A percentile compares a stretch with the other conserved stretches of the same genome.
Conservation (phyloP, 2,888 invertebrate genomes). For the Noctua janthe region DNA sequence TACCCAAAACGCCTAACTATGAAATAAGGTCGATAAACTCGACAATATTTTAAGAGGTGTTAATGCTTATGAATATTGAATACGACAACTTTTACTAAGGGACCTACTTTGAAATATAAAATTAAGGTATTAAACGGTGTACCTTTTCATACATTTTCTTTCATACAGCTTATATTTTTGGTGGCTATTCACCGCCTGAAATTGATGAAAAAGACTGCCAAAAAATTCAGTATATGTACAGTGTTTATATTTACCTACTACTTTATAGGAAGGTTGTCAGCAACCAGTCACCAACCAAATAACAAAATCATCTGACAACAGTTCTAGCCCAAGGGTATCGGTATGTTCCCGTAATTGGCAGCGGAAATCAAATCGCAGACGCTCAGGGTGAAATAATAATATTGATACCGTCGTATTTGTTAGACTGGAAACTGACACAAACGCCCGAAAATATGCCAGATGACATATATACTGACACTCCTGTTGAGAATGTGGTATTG, state of each 20-base stretch:
- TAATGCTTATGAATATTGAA: conserved; percentile 11
- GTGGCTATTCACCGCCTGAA: not conserved
- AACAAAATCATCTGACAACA: not conserved
- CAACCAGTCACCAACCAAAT: not conserved
- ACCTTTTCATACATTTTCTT: not conserved
- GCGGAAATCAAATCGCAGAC: conserved; percentile 25
- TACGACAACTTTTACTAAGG: conserved; percentile 2
- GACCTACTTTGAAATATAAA: not conserved
- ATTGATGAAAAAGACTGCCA: not conserved
- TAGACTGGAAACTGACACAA: conserved; percentile 22
- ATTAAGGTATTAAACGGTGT: not conserved
- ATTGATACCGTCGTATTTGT: conserved; percentile 19
- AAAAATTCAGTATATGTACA: too few species aligned
- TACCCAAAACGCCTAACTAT: not conserved
- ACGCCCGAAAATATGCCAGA: not conserved
- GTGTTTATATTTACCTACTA: too few species aligned
- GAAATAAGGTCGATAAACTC: not conserved
- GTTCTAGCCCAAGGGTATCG: not conserved
- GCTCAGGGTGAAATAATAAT: not conserved
- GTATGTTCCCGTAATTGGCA: conserved; percentile 14
- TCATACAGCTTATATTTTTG: not conserved
- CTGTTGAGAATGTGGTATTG: not conserved
- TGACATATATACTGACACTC: not conserved
- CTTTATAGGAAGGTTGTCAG: not conserved
- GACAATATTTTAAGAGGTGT: conserved; percentile 1